phyloP scores from a whole-genome alignment of 2,888 invertebrate species.

The Hipparchia sbordonii region DNA sequence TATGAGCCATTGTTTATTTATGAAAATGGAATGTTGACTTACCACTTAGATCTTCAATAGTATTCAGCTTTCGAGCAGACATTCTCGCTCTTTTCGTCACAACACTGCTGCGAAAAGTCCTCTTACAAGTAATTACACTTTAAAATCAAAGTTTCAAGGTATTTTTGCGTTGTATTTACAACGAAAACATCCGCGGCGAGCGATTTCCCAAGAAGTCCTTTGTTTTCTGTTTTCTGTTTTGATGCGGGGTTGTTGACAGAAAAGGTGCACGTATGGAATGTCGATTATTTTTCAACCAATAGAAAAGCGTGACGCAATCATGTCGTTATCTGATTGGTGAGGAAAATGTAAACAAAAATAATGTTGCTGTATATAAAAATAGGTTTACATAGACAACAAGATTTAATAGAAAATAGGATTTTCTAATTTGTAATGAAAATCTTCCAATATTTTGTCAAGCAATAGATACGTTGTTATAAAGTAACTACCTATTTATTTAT shows the following conservation, averaged over 20 bases:
- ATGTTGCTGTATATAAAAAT: conserved; percentile 45
- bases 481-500: too few relatives aligned
- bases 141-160: conserved; percentile 42
- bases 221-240: conserved; percentile 70
- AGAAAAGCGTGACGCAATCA: conserved; percentile 33
- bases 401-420: background rate
- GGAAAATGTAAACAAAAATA: conserved; percentile 48
- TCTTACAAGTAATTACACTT: conserved; percentile 40
- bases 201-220: conserved; percentile 42
- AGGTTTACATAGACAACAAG: conserved; percentile 5
- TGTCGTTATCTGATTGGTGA: conserved; percentile 50
- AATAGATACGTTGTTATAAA: too few relatives aligned
- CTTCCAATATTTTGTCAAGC: too few relatives aligned
- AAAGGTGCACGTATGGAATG: conserved; percentile 39
- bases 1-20: conserved; percentile 62
- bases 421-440: background rate
- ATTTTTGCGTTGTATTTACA: conserved; percentile 43
- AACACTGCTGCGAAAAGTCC: conserved; percentile 28
- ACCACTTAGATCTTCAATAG: conserved; percentile 78
- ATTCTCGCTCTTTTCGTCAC: conserved; percentile 52
- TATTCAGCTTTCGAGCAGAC: conserved; percentile 76
- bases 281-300: conserved; percentile 48
- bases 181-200: conserved; percentile 39
- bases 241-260: conserved; percentile 44
- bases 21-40: conserved; percentile 50